These are phyloP conservation scores for Lithophane leautieri DNA, from an alignment of 2,888 invertebrate genomes.

Conservation along the genomic window DNA sequence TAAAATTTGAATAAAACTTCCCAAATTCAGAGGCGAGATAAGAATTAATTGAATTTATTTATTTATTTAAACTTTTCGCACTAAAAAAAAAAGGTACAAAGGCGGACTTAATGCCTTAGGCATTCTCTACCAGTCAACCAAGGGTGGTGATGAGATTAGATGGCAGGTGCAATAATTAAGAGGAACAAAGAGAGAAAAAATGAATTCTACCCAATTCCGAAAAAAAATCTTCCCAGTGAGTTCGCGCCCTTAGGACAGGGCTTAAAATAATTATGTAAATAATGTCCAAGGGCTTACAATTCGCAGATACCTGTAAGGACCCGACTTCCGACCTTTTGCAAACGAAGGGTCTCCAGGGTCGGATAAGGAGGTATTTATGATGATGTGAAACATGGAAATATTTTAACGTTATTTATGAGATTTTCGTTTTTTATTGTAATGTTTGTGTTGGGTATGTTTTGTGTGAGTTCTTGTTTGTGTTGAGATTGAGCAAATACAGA, in stretches of 20 bases:
- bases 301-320: slow-evolving; percentile 55
- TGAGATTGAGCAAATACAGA: slow-evolving; percentile 1
- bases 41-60: slow-evolving; percentile 1
- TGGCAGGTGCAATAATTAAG: too few species aligned
- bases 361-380: slow-evolving; percentile 53
- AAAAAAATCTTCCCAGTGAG: background rate
- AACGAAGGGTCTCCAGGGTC: slow-evolving; percentile 52
- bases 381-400: slow-evolving; percentile 47
- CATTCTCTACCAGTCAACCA: too few species aligned
- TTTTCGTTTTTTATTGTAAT: slow-evolving; percentile 29
- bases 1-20: background rate
- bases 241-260: slow-evolving; percentile 7
- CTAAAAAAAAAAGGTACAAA: too few species aligned
- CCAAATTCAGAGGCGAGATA: background rate
- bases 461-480: background rate
- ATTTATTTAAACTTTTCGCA: too few species aligned
- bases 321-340: slow-evolving; percentile 61
- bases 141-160: too few species aligned
- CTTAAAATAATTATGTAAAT: slow-evolving; percentile 65
- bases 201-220: background rate
- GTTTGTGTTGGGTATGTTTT: slow-evolving; percentile 19
- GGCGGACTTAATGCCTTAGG: too few species aligned
- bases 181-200: too few species aligned
- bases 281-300: slow-evolving; percentile 51
- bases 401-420: slow-evolving; percentile 38